These are phyloP conservation scores for Aphelinus atriplicis DNA, from an alignment of 1,140 invertebrate genomes.

Conservation along the genomic window DNA sequence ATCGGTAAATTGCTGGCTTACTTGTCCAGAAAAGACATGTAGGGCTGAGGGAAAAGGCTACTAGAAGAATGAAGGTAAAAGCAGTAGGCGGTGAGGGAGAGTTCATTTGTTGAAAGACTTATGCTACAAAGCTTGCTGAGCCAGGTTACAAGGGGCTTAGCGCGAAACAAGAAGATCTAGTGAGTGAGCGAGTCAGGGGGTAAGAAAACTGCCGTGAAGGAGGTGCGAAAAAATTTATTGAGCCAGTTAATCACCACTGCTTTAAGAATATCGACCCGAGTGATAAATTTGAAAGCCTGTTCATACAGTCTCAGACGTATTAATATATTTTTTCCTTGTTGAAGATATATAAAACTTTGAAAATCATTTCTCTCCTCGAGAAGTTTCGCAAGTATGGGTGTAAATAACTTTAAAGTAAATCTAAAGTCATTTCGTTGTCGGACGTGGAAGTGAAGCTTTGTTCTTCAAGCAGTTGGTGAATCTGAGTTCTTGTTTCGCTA, in stretches of 20 bases:
- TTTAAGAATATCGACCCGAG: conserved; percentile 1
- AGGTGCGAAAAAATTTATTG: conserved; percentile 16
- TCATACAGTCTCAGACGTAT: conserved; percentile 2
- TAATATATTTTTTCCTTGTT: conserved; percentile 7
- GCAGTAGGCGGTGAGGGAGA: conserved; percentile 11
- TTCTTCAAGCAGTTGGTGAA: no score
- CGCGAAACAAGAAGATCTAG: conserved; percentile 13
- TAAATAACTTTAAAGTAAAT: not conserved
- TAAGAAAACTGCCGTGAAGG: not conserved
- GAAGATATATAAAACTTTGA: not conserved
- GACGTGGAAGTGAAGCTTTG: no score
- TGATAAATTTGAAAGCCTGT: conserved; percentile 15
- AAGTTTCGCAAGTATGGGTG: not conserved
- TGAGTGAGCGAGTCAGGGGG: not conserved
- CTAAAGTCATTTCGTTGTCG: no score
- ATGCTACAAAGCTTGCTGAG: conserved; percentile 28
- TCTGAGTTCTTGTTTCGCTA: no score
- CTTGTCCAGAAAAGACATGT: conserved; percentile 16
- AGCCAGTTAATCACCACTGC: not conserved
- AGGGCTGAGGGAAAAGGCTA: conserved; percentile 1
- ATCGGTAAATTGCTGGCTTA: conserved; percentile 18
- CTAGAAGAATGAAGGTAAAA: not conserved
- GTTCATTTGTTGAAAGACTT: conserved; percentile 37
- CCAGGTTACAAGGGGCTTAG: conserved; percentile 25
- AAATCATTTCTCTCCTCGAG: conserved; percentile 3